Evolutionary conservation across 2,888 invertebrate species (phyloP).

Genomic region (Eulithis testata): DNA sequence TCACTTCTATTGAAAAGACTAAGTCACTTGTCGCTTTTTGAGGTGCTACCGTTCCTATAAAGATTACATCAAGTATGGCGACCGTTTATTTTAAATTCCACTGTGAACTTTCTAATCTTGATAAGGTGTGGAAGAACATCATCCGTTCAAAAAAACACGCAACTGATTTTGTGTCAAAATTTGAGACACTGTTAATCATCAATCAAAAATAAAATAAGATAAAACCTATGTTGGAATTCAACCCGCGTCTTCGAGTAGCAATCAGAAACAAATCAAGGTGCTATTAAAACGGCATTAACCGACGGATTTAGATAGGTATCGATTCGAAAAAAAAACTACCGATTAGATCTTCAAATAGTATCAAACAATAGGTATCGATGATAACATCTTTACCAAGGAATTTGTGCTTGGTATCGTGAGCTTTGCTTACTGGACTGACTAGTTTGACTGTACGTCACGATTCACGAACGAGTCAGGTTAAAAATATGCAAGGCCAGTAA

Average conservation of each 20-base stretch:
- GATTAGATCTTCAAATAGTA: constrained; percentile 67
- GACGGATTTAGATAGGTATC: constrained; percentile 68
- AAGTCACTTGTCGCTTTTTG: constrained; percentile 10
- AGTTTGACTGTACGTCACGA: constrained; percentile 41
- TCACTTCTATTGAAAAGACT: constrained; percentile 12
- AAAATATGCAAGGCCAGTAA: constrained; percentile 27
- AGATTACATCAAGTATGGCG: constrained; percentile 31
- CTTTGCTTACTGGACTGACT: constrained; percentile 31
- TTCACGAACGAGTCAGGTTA: constrained; percentile 33
- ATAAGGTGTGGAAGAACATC: constrained; percentile 20
- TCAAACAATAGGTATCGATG: constrained; percentile 55
- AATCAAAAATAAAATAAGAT: constrained; percentile 62
- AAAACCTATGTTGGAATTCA: constrained; percentile 51
- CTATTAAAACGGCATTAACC: constrained; percentile 77
- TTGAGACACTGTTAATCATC: constrained; percentile 52
- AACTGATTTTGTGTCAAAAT: constrained; percentile 27
- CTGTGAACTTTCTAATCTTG: constrained; percentile 36
- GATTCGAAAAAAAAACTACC: constrained; percentile 61
- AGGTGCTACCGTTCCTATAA: constrained; percentile 28
- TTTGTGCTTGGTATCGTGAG: constrained; percentile 45
- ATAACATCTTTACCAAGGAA: constrained; percentile 52
- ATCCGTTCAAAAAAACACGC: constrained; percentile 21
- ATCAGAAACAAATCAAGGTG: constrained; percentile 76
- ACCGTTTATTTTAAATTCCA: constrained; percentile 30
- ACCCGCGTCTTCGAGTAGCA: constrained; percentile 63